These are phyloP conservation scores for Haliclona indistincta DNA, from an alignment of 37 sponge, comb jelly and placozoan species.

Conservation along the genomic window DNA sequence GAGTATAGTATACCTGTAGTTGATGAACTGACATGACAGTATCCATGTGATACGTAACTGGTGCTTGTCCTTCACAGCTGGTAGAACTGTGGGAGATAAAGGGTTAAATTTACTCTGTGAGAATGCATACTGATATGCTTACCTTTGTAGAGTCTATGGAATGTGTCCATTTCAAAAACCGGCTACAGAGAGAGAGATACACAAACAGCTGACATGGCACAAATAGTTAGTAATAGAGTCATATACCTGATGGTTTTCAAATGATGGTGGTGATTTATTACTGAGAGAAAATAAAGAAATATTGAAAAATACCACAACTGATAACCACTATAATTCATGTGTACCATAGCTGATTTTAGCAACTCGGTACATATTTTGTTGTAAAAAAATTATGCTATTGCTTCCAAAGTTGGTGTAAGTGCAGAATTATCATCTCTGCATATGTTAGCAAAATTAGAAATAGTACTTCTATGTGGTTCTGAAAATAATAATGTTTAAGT, in stretches of 20 bases:
- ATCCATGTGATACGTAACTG: constrained; percentile 54
- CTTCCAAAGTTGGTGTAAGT: too few species aligned
- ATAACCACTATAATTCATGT: neutral
- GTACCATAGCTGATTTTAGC: too few species aligned
- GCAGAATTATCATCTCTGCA: too few species aligned
- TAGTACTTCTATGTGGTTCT: too few species aligned
- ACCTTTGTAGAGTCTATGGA: constrained; percentile 61
- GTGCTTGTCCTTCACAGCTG: constrained; percentile 58
- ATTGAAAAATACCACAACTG: neutral
- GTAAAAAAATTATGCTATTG: too few species aligned
- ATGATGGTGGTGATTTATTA: constrained; percentile 6
- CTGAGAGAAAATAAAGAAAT: constrained; percentile 29
- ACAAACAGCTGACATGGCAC: neutral
- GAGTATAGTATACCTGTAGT: constrained; percentile 76
- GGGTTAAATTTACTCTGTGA: neutral
- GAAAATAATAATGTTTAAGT: too few species aligned
- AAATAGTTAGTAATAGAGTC: too few species aligned
- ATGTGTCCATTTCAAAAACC: constrained; percentile 26
- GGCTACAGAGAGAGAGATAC: neutral
- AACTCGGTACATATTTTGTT: neutral
- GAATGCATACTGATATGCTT: neutral
- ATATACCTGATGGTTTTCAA: constrained; percentile 21
- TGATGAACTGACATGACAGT: constrained; percentile 43
- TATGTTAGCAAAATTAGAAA: too few species aligned
- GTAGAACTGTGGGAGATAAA: constrained; percentile 34